Conservation (phyloP, 2,113 vertebrate genomes). For the Herpailurus yagouaroundi region DNA sequence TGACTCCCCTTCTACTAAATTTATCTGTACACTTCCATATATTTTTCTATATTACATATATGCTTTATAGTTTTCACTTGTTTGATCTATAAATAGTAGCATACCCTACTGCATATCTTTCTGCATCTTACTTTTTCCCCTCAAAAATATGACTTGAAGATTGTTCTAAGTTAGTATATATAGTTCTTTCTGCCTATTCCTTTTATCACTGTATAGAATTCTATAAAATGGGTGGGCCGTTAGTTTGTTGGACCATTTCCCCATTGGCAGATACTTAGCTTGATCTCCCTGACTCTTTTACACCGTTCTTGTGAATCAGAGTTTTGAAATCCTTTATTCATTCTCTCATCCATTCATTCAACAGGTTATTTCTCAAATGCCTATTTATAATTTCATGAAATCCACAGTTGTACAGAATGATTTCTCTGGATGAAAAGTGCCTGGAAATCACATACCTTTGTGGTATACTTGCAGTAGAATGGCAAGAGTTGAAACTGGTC, state of each 20-base stretch:
- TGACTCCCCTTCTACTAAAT: neutral
- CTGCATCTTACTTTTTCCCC: neutral
- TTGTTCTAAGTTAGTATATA: neutral
- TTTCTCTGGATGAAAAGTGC: neutral
- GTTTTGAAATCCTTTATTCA: conserved; percentile 29
- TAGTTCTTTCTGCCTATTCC: neutral
- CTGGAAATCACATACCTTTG: conserved; percentile 83
- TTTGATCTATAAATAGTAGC: neutral
- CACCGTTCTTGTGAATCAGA: neutral
- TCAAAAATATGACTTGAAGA: neutral
- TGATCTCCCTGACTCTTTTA: neutral
- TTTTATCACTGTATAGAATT: neutral
- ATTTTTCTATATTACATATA: neutral
- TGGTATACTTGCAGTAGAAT: conserved; percentile 69
- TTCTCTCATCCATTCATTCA: conserved; percentile 20
- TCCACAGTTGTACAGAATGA: neutral
- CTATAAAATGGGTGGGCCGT: neutral
- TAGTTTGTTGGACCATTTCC: neutral
- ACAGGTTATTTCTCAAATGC: neutral
- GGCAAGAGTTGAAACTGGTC: conserved; percentile 83
- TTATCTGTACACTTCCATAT: neutral
- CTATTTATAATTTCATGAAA: conserved; percentile 41
- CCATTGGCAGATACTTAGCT: neutral
- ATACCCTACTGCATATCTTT: neutral
- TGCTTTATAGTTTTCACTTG: neutral